phyloP scores from a whole-genome alignment of 2,888 invertebrate species.

The Eubasilissa splendida region DNA sequence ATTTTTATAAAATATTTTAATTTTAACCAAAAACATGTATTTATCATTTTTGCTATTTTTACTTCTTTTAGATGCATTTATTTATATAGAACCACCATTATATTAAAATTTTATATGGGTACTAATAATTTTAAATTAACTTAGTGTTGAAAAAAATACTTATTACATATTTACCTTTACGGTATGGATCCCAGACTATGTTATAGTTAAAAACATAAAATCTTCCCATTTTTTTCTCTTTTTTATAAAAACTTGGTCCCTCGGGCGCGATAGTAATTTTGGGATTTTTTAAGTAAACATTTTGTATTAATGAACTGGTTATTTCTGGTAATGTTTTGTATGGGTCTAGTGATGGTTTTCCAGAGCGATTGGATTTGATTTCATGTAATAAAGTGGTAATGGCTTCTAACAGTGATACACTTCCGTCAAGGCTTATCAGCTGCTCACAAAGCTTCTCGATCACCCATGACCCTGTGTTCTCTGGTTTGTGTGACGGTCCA shows the following conservation, averaged over 20 bases:
- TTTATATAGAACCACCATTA: no score
- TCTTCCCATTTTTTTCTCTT: constrained; percentile 7
- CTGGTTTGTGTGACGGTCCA: constrained; percentile 7
- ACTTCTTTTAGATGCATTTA: no score
- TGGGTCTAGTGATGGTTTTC: neutral
- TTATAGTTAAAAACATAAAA: constrained; percentile 6
- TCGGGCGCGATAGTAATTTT: neutral
- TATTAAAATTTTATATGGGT: no score
- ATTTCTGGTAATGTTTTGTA: constrained; percentile 16
- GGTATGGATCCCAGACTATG: neutral
- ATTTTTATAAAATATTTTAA: no score
- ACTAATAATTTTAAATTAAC: no score
- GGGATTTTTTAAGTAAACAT: neutral
- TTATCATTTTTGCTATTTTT: no score
- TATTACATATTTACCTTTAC: no score
- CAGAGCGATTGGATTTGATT: neutral
- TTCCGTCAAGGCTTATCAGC: neutral
- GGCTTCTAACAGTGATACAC: neutral
- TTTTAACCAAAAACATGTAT: no score
- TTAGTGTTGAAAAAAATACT: no score
- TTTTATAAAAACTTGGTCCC: neutral
- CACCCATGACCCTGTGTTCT: constrained; percentile 15
- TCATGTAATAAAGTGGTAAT: neutral
- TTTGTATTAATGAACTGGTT: constrained; percentile 2
- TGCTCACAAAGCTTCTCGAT: constrained; percentile 1